Evolutionary conservation across 2,797 vertebrate species (phyloP).

Genomic region (Myoxocephalus aenaeus): DNA sequence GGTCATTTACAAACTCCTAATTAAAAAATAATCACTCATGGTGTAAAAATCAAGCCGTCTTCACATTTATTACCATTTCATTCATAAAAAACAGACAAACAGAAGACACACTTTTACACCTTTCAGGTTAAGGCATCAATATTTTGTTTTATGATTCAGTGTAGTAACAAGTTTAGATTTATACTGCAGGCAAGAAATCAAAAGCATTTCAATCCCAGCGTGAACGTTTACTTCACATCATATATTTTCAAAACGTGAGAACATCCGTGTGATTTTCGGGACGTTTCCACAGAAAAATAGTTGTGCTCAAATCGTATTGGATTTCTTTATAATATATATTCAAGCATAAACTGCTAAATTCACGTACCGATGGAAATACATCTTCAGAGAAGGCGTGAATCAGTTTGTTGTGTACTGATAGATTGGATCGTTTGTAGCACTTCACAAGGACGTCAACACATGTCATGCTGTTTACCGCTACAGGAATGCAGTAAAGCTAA

Average conservation of each 20-base stretch:
- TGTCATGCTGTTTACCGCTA: conserved; percentile 6
- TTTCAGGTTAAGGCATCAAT: conserved; percentile 43
- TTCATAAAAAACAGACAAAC: conserved; percentile 25
- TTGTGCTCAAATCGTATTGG: background rate
- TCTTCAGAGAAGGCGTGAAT: background rate
- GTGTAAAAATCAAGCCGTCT: conserved; percentile 3
- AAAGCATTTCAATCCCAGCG: background rate
- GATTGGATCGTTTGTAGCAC: too few species aligned
- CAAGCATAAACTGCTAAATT: background rate
- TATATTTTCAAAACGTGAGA: background rate
- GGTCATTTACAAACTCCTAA: background rate
- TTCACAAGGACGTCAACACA: background rate
- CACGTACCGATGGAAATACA: background rate
- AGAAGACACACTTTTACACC: conserved; percentile 16
- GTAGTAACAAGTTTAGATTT: conserved; percentile 3
- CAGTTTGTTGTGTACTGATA: too few species aligned
- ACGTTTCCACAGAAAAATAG: conserved; percentile 13
- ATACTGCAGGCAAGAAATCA: background rate
- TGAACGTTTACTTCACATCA: background rate
- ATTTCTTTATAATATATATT: background rate
- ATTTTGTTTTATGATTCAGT: conserved; percentile 45
- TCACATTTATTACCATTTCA: conserved; percentile 45
- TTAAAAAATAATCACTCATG: background rate
- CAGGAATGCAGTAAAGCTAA: conserved; percentile 3
- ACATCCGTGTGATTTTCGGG: background rate